Conservation (phyloP, 2,797 vertebrate genomes). For the Artibeus lituratus region DNA sequence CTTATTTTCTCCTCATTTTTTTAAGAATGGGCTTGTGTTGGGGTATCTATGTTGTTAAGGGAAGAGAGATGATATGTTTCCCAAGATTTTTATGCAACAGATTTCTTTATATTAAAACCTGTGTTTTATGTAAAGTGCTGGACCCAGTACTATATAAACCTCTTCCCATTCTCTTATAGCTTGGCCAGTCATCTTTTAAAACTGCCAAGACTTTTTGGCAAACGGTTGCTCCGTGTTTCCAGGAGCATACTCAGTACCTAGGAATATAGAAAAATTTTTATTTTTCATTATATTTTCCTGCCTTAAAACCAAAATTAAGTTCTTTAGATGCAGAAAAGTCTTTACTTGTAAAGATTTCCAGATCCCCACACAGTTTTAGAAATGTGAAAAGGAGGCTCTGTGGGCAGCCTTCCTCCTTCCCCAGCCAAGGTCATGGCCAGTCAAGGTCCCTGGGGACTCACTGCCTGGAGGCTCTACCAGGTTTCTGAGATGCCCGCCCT, state of each 20-base stretch:
- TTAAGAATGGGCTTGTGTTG: background rate
- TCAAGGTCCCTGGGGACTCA: background rate
- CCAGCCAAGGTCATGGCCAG: background rate
- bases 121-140: slow-evolving; percentile 51
- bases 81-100: slow-evolving; percentile 70
- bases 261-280: slow-evolving; percentile 67
- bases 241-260: slow-evolving; percentile 76
- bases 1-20: background rate
- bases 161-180: slow-evolving; percentile 68
- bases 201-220: slow-evolving; percentile 73
- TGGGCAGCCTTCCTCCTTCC: background rate
- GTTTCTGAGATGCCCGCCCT: background rate
- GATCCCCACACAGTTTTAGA: background rate
- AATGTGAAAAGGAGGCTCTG: background rate
- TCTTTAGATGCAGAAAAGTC: background rate
- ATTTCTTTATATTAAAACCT: slow-evolving; percentile 72
- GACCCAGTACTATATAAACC: slow-evolving; percentile 42
- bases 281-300: slow-evolving; percentile 65
- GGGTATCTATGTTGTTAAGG: background rate
- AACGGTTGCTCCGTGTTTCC: slow-evolving; percentile 65
- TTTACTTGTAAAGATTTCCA: background rate
- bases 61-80: slow-evolving; percentile 37
- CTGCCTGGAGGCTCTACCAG: background rate
- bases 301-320: slow-evolving; percentile 6
- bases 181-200: slow-evolving; percentile 75